Base-by-base conservation (phyloP, 1,140 invertebrate genomes). In the Colletes gigas region DNA sequence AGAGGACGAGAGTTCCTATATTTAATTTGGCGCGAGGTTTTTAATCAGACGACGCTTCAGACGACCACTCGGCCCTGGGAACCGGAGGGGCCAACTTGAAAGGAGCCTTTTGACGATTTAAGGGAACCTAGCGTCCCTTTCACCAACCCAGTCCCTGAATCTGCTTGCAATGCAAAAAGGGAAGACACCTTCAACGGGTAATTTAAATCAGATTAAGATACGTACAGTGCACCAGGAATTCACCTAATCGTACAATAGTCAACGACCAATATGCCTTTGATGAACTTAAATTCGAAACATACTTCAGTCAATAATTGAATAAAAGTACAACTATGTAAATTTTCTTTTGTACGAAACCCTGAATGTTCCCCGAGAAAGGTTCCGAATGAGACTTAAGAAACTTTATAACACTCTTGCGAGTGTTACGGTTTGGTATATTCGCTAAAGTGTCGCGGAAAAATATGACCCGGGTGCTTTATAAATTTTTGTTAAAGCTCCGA, bases 1-100 rank as follows among this genome's bases (percentile, higher is more conserved):
- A 67, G 52, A 54, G 15, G 59, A 62, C 17, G 62, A 47, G 63
- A 83, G 86, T 84, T 83, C 73, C 86, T 82, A 85, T 89, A 89
- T 89, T 89, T 88, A 89, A 89, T 88, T 89, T 89, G 81, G 69
- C 88, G 74, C 88, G 68, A 79, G 81, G 81, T 79, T 88, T 89
- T 89, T 89, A 88, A 88, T 89, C 88, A 88, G 87, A 79, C 77
- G 55, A 59, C 74, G 78, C 86, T 88, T 82, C 87, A 88, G 70
- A 88, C 84, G 82, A 66, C 60, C 78, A 86, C 80, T 84, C 82
- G 82, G 55, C 77, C 70, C 68, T 41, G 39, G 71, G 77, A 83
- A 81, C 67, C 73, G 63, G 77, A 69, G 71, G 41, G 66, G 55
- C 65, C 50, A 81, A 86, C 84, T 86, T 82, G 75, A 85, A 84